Conservation (phyloP, 2,113 vertebrate species). For the Burhinus bistriatus region DNA sequence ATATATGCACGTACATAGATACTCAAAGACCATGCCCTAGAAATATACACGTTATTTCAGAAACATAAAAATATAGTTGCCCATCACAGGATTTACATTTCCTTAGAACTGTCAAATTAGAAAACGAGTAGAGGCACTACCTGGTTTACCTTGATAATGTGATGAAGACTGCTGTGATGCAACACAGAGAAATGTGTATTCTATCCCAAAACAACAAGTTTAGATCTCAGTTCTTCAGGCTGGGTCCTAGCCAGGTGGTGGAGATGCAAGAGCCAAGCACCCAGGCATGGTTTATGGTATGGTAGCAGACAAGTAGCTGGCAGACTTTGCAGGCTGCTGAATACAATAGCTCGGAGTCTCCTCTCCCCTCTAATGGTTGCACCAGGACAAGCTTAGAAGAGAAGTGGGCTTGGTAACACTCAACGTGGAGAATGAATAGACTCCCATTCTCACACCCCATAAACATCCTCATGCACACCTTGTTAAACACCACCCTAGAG, state of each 20-base stretch:
- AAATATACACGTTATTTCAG: neutral
- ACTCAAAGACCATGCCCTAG: neutral
- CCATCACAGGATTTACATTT: neutral
- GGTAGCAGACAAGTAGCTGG: neutral
- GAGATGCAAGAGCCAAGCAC: neutral
- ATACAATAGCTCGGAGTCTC: neutral
- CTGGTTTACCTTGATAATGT: neutral
- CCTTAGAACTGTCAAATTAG: neutral
- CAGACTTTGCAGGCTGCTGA: neutral
- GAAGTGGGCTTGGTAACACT: conserved; percentile 1
- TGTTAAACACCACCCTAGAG: conserved; percentile 39
- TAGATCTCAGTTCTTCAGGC: neutral
- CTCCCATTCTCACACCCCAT: conserved; percentile 48
- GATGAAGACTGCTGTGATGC: neutral
- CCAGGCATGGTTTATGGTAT: neutral
- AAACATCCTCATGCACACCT: conserved; percentile 48
- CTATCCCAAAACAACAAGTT: neutral
- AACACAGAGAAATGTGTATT: neutral
- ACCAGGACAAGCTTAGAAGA: neutral
- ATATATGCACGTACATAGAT: neutral
- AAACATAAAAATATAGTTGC: neutral
- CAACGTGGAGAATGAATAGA: neutral
- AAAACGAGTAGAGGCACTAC: neutral
- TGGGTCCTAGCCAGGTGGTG: neutral
- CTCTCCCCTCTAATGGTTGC: neutral